Percentiles rank a stretch among this genome's conserved stretches.
Evolutionary conservation across 2,888 invertebrate species (phyloP).

Genomic region (Himalopsyche kuldschensis): DNA sequence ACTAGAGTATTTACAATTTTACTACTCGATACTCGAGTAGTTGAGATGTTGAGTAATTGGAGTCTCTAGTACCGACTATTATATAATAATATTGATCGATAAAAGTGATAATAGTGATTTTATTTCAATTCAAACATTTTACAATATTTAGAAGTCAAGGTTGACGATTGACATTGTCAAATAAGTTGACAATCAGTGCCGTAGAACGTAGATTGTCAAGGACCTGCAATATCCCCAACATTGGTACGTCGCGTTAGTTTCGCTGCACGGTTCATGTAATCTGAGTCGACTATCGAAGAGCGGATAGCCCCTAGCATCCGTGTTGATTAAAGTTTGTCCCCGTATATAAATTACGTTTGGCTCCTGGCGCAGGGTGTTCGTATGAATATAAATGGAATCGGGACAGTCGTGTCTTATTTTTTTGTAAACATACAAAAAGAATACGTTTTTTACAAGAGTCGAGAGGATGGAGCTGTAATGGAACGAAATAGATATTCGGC

Average conservation of each 20-base stretch:
- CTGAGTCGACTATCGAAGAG: neutral
- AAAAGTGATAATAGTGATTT: too few species aligned
- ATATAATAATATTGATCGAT: too few species aligned
- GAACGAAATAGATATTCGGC: neutral
- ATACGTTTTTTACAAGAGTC: neutral
- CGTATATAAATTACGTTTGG: slow-evolving; percentile 30
- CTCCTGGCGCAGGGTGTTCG: neutral
- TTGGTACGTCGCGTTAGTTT: neutral
- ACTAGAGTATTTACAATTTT: too few species aligned
- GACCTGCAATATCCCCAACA: neutral
- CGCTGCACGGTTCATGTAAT: neutral
- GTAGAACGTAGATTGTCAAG: too few species aligned
- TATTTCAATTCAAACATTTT: too few species aligned
- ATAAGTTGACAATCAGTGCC: too few species aligned
- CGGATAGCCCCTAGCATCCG: slow-evolving; percentile 11
- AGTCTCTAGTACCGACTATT: too few species aligned
- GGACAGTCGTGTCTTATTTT: neutral
- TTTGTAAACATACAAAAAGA: neutral
- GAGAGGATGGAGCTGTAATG: neutral
- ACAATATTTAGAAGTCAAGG: too few species aligned
- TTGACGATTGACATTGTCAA: too few species aligned
- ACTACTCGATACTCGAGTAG: too few species aligned
- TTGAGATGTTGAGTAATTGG: too few species aligned
- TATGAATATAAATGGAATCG: neutral
- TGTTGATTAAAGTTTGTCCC: slow-evolving; percentile 33